phyloP scores from a whole-genome alignment of 2,797 vertebrate species.

The Halcyon smyrnensis region DNA sequence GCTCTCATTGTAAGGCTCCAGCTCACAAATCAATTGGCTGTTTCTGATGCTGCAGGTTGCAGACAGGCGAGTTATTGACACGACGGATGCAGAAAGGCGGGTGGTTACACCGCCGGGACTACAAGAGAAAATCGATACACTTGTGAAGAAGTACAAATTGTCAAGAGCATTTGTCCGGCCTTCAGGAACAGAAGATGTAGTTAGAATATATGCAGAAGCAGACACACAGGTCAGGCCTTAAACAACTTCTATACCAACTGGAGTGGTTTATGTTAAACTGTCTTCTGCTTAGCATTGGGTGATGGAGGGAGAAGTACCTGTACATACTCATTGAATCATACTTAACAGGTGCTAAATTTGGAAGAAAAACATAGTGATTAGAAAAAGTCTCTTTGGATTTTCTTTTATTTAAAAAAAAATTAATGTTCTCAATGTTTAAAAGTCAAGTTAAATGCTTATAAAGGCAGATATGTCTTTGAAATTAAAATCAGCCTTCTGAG shows the following conservation, averaged over 20 bases:
- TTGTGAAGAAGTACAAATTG: conserved; percentile 83
- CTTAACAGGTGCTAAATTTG: background rate
- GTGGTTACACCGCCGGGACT: conserved; percentile 85
- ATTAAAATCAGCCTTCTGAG: background rate
- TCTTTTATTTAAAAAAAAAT: background rate
- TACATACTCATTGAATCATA: background rate
- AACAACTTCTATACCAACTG: background rate
- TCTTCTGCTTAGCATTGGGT: background rate
- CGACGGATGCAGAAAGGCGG: conserved; percentile 89
- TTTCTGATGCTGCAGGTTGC: conserved; percentile 81
- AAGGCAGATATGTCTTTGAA: background rate
- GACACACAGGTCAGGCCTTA: conserved; percentile 87
- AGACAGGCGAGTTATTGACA: conserved; percentile 89
- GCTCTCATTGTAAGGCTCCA: background rate
- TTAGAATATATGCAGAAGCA: conserved; percentile 93
- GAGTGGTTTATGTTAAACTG: background rate
- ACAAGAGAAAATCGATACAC: conserved; percentile 87
- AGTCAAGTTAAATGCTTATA: background rate
- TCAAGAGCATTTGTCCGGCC: conserved; percentile 92
- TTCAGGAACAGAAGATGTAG: conserved; percentile 93
- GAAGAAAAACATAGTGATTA: background rate
- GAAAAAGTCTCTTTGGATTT: background rate
- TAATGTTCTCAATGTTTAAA: background rate
- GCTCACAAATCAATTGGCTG: background rate
- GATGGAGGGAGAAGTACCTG: background rate